Percentiles rank a stretch among this genome's conserved stretches.
Conservation (phyloP, 2,113 vertebrate species). For the Rana temporaria region DNA sequence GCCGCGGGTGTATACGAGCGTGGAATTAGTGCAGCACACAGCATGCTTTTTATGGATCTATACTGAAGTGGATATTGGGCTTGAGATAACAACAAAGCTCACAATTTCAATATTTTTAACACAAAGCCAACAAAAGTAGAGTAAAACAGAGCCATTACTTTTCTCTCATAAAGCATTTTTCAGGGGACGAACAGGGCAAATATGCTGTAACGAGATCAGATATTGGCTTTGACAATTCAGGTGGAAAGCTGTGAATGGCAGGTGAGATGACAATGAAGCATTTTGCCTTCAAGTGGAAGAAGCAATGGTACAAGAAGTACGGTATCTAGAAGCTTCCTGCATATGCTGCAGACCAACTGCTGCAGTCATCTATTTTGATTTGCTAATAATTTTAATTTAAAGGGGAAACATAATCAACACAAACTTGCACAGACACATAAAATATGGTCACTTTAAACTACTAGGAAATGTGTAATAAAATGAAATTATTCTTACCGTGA, state of each 20-base stretch:
- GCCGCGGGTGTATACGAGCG: conserved; percentile 25
- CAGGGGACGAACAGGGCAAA: no score
- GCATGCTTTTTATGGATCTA: conserved; percentile 49
- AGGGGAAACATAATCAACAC: neutral
- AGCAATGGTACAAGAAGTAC: no score
- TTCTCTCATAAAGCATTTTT: neutral
- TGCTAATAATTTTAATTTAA: neutral
- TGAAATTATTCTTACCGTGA: conserved; percentile 82
- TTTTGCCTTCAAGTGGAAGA: no score
- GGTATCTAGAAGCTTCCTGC: no score
- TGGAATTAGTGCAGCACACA: conserved; percentile 39
- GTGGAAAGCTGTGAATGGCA: no score
- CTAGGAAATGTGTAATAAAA: conserved; percentile 21
- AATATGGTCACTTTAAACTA: neutral
- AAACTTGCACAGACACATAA: neutral
- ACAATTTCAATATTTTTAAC: neutral
- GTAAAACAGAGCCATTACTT: neutral
- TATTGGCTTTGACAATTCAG: no score
- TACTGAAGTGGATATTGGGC: conserved; percentile 7
- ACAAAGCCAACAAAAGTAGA: neutral
- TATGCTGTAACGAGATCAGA: no score
- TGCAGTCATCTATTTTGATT: no score
- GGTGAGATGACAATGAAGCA: no score
- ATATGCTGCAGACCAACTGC: no score
- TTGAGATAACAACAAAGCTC: conserved; percentile 2